Base-by-base conservation (phyloP, 2,888 invertebrate species). In the Cheilosia pagana region DNA sequence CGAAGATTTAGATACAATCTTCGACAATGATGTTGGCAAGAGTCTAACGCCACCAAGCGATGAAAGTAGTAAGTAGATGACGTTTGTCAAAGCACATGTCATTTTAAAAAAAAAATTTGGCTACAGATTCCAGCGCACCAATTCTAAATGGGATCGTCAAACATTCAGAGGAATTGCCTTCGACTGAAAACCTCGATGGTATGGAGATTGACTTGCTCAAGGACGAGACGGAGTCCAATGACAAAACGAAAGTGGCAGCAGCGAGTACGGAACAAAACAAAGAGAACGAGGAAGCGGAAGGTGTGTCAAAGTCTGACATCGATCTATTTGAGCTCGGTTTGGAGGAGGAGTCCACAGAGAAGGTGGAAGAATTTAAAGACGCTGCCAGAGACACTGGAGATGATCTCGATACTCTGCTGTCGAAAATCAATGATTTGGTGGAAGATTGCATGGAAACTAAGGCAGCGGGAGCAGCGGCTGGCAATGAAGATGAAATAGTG, bases 371-470 rank as follows among this genome's bases (percentile, higher is more conserved):
- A 45, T 25, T 25, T 25, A 55, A n/a, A 5, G 74, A 55, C 19
- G 23, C 72, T 3, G 70, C 85, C 0, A 87, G 88, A 19, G 87
- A 88, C 75, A 86, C 88, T 5, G 88, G 88, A 10, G 88, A 88
- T 87, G 89, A 88, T 86, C 87, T 89, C 19, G 89, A 89, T 70
- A 88, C 87, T 10, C 74, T 89, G 41, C 45, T 89, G 23, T 88
- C 89, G 16, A 88, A 89, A 87, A 88, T 88, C 14, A 89, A 89
- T 82, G 88, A 88, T 71, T 86, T 89, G 59, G 87, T 88, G 12
- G 88, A 89, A 53, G 89, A 88, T 85, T 88, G 88, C 67, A 86
- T 87, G 74, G 88, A 88, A 59, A 48, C 35, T n/a, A 53, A 50
- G 23, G 12, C 4, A 7, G 41, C 3, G 2, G 45, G 31, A 14